phyloP scores from a whole-genome alignment of 2,113 vertebrate genomes.

The Pachycephala philippinensis region DNA sequence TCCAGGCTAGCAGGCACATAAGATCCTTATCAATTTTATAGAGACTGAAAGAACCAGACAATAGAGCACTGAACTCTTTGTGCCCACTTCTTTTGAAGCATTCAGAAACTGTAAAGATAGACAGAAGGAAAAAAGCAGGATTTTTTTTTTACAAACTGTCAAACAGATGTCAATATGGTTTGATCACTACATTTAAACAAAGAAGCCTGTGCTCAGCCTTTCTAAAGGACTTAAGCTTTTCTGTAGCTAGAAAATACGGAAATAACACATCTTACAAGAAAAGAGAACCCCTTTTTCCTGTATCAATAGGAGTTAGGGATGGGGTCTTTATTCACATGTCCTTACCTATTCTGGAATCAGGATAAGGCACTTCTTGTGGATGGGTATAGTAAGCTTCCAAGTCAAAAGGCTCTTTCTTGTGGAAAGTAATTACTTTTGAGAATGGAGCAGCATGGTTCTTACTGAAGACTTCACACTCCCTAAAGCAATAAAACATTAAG shows the following conservation, averaged over 20 bases:
- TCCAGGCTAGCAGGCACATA: neutral
- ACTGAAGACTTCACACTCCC: constrained; percentile 93
- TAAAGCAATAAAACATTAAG: constrained; percentile 41
- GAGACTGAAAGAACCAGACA: neutral
- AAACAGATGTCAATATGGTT: neutral
- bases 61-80: neutral
- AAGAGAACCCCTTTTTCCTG: neutral
- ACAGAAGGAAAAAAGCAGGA: neutral
- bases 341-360: constrained; percentile 91
- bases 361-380: constrained; percentile 89
- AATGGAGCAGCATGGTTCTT: constrained; percentile 94
- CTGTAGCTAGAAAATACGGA: neutral
- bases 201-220: neutral
- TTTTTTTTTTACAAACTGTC: neutral
- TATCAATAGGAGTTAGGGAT: neutral
- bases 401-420: constrained; percentile 95
- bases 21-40: neutral
- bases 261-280: rapidly evolving
- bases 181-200: neutral
- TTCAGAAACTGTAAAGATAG: neutral
- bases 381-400: constrained; percentile 90
- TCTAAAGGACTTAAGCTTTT: neutral
- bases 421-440: constrained; percentile 96
- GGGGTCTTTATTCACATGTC: neutral
- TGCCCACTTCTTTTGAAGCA: neutral